Base-by-base conservation (phyloP, 2,113 vertebrate genomes). In the Cyanistes caeruleus region DNA sequence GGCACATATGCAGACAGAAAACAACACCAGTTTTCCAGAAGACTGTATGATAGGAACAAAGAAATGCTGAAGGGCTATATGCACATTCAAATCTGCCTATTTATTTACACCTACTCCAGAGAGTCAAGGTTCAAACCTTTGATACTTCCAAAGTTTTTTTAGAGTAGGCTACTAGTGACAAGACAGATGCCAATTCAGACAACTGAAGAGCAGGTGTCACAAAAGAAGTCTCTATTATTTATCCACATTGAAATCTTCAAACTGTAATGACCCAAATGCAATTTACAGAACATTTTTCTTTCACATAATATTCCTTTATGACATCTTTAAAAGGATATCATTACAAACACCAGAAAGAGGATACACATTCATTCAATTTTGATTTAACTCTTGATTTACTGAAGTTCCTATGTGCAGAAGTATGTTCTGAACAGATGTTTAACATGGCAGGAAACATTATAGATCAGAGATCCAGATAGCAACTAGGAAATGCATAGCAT, bases 381-480 rank as follows among this genome's bases (percentile, higher is more conserved):
- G 51, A 43, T 73, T 93, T 95, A 91, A 96, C 89, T 93, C 81
- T 52, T 85, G 55, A 82, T 68, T 89, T 87, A 49, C 84, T 95
- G 30, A 76, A 94, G 81, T 85, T 94, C 25, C 63, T 79, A 23
- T 69, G 53, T 78, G 33, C 62, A 90, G 63, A 89, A 85, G 33
- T 84, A 37, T 85, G 84, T 87, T 95, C 59, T 85, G 70, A 96
- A 67, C 74, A 94, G 84, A 91, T 95, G 87, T 94, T 93, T 91
- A 94, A 94, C 75, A 69, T 89, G 59, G 89, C 62, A 91, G 89
- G 91, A 94, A 96, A 77, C 51, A 67, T 73, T 67, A 85, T 11
- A 93, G 70, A 93, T 96, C 78, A 87, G 95, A 91, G 67, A 89
- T 94, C 64, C 55, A 76, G 78, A 93, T 43, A 93, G 74, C 74